Conservation (phyloP, 2,888 invertebrate species). For the Yponomeuta cagnagella region DNA sequence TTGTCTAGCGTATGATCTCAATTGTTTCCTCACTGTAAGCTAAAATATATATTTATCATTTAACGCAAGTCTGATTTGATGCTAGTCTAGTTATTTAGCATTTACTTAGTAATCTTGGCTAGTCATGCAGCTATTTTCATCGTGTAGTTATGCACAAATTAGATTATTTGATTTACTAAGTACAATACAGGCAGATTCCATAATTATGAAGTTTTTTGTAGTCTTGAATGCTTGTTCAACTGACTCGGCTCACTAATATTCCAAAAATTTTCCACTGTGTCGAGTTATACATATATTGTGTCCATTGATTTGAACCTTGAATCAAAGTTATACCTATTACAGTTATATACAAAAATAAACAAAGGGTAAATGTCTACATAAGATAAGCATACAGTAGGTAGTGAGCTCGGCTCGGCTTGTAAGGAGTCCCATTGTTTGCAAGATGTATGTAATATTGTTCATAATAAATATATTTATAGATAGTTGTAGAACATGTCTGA, state of each 20-base stretch:
- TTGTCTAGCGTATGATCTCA: slow-evolving; percentile 21
- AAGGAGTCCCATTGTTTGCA: slow-evolving; percentile 45
- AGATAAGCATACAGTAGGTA: slow-evolving; percentile 24
- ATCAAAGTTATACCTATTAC: slow-evolving; percentile 10
- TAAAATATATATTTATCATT: slow-evolving; percentile 24
- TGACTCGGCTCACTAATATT: background rate
- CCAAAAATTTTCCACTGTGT: background rate
- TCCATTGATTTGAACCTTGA: slow-evolving; percentile 1
- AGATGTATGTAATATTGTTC: slow-evolving; percentile 33
- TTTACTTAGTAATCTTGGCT: slow-evolving; percentile 26
- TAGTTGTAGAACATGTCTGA: slow-evolving; percentile 30
- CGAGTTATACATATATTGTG: background rate
- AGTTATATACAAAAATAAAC: slow-evolving; percentile 39
- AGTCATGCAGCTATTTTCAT: slow-evolving; percentile 8
- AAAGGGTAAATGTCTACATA: slow-evolving; percentile 43
- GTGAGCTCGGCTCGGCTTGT: slow-evolving; percentile 32
- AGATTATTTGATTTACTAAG: slow-evolving; percentile 8
- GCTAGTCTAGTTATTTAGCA: slow-evolving; percentile 39
- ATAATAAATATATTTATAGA: slow-evolving; percentile 30
- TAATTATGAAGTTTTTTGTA: background rate
- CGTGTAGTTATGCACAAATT: slow-evolving; percentile 13
- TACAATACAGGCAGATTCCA: background rate
- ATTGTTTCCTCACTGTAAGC: slow-evolving; percentile 4
- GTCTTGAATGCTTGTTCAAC: background rate
- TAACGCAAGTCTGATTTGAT: slow-evolving; percentile 51